phyloP scores from a whole-genome alignment of 2,113 vertebrate genomes.

The Hystrix cristata region DNA sequence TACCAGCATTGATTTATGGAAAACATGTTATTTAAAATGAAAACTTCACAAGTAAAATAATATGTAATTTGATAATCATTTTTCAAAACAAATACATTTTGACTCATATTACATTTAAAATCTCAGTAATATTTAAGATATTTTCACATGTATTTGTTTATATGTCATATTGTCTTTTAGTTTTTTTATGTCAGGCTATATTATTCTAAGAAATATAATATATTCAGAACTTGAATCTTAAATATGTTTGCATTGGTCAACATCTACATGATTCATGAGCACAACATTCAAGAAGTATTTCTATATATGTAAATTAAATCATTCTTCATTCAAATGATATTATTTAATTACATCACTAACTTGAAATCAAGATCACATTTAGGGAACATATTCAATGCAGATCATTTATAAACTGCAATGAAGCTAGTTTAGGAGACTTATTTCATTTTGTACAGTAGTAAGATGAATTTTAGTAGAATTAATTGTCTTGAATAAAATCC shows the following conservation, averaged over 20 bases:
- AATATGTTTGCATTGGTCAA: not conserved
- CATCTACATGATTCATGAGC: not conserved
- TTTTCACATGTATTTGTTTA: not conserved
- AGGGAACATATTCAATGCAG: not conserved
- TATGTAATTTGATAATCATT: not conserved
- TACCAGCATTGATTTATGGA: not conserved
- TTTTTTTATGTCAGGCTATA: not conserved
- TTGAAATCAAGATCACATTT: not conserved
- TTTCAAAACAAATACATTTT: not conserved
- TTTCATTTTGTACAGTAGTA: not conserved
- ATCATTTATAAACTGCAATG: not conserved
- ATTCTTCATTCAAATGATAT: not conserved
- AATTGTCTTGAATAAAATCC: not conserved
- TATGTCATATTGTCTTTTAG: not conserved
- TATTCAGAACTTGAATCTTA: not conserved
- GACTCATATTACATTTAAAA: not conserved
- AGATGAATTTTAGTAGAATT: not conserved
- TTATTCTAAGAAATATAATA: not conserved
- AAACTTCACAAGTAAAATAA: not conserved
- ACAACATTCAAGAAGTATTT: not conserved
- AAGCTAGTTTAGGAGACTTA: not conserved
- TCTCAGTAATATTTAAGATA: not conserved
- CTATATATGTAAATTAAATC: not conserved
- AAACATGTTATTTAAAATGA: not conserved
- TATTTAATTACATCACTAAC: not conserved